Evolutionary conservation across 2,113 vertebrate species (phyloP), one percentile per base, ranked within the genome.

Genomic region (Cinclus cinclus): DNA sequence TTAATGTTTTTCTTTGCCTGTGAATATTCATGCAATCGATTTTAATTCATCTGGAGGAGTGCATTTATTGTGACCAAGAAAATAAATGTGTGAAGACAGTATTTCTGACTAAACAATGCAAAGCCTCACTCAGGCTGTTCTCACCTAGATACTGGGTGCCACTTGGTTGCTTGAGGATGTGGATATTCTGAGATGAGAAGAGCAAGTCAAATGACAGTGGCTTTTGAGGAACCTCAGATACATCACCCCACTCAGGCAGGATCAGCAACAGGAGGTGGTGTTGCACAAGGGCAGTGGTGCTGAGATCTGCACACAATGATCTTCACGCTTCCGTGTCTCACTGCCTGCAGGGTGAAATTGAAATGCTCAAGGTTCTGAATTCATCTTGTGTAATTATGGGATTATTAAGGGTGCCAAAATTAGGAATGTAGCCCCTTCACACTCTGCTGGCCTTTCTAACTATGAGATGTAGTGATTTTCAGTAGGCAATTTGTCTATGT

Each of bases 301-400:
- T 5, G 16, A 74, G 71, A 47, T 74, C 88, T 92, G 49, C n/a
- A 24, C 56, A 59, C n/a, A 83, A 78, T 77, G 63, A 81, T 86
- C 83, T 42, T 80, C 67, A 59, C 30, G 13, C 59, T 77, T 77
- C 13, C 18, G 7, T 50, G 59, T 76, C 35, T 80, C 35, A 83
- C 37, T 92, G 78, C 75, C 83, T 63, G 50, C 68, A 22, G 88
- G 71, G 39, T 73, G 39, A 86, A 92, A 83, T 52, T 77, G 63
- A 9, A 5, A 67, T 70, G 63, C 83, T 80, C 35, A 46, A 74
- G 33, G 50, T 83, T 80, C 71, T 93, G 83, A 74, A 90, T 97
- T 90, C 15, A 65, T 93, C 46, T 89, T 39, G 71, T 90, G 50
- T 77, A 83, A 93, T 94, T 92, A 89, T 37, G 68, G 83, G 76